Evolutionary conservation across 2,797 vertebrate genomes (phyloP).

Genomic region (Malacoctenus gilli): DNA sequence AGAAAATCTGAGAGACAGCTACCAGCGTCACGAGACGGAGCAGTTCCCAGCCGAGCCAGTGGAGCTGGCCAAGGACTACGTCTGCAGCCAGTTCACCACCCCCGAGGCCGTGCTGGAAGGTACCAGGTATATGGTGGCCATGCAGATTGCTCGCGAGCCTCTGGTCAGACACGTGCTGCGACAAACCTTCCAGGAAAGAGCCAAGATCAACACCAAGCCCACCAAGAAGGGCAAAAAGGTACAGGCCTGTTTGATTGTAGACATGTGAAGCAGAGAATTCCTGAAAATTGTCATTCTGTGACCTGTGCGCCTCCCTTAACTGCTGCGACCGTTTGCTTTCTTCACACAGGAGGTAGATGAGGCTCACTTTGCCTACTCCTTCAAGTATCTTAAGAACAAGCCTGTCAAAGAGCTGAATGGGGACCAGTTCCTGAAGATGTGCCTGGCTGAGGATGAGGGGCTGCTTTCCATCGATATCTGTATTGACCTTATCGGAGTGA

Average conservation of each 20-base stretch:
- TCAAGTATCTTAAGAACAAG: conserved; percentile 99
- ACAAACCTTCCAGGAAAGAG: conserved; percentile 97
- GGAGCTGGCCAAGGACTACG: conserved; percentile 97
- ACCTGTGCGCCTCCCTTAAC: no score
- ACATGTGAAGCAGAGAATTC: neutral
- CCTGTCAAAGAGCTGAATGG: conserved; percentile 96
- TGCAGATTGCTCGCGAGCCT: conserved; percentile 97
- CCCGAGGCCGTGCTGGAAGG: conserved; percentile 95
- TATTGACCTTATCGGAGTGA: conserved; percentile 96
- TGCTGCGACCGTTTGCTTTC: conserved; percentile 6
- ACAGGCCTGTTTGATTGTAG: neutral
- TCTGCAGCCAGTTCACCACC: conserved; percentile 94
- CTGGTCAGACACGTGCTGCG: conserved; percentile 96
- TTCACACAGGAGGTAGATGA: conserved; percentile 91
- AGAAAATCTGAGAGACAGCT: conserved; percentile 97
- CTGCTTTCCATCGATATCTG: conserved; percentile 93
- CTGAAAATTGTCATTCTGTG: no score
- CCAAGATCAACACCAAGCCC: conserved; percentile 95
- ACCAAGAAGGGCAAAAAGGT: conserved; percentile 99
- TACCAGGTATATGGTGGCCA: conserved; percentile 97
- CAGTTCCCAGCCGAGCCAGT: conserved; percentile 97
- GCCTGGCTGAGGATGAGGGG: conserved; percentile 91
- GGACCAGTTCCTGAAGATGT: conserved; percentile 98
- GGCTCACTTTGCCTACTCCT: conserved; percentile 95
- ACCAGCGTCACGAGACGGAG: conserved; percentile 97